These are phyloP conservation scores for Hirudo medicinalis DNA, from an alignment of 1,140 invertebrate genomes.

Conservation along the genomic window DNA sequence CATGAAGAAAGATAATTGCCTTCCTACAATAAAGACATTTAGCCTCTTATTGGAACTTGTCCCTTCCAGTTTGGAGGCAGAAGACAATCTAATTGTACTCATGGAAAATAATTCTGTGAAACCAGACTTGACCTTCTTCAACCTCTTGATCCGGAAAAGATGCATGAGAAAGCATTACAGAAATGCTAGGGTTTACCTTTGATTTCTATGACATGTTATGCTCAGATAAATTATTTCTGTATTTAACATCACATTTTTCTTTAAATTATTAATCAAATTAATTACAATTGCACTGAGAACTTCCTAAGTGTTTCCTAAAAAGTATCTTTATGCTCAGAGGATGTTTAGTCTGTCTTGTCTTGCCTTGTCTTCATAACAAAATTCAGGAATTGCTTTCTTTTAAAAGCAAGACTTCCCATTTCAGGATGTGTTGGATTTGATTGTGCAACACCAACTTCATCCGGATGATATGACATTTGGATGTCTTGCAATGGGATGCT, in stretches of 20 bases:
- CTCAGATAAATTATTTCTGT: background rate
- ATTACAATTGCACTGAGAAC: too few relatives aligned
- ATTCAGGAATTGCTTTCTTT: constrained; percentile 20
- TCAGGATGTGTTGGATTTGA: constrained; percentile 51
- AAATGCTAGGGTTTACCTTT: constrained; percentile 51
- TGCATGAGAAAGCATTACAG: constrained; percentile 52
- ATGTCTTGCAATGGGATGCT: constrained; percentile 23
- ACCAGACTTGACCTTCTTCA: constrained; percentile 67
- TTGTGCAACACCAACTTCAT: constrained; percentile 48
- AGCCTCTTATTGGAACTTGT: constrained; percentile 59
- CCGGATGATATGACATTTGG: constrained; percentile 48
- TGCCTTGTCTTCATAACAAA: background rate
- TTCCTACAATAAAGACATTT: constrained; percentile 64
- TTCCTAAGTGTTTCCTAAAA: too few relatives aligned
- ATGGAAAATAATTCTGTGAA: constrained; percentile 50
- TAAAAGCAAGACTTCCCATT: constrained; percentile 3
- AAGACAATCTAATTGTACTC: constrained; percentile 51
- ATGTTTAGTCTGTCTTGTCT: background rate
- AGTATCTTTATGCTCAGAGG: too few relatives aligned
- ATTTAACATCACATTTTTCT: too few relatives aligned
- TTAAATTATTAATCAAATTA: too few relatives aligned
- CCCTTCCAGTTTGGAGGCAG: constrained; percentile 51
- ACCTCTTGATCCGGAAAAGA: constrained; percentile 67
- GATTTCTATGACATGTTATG: constrained; percentile 19
- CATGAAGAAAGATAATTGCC: constrained; percentile 54